These are phyloP conservation scores for Symphodus melops DNA, from an alignment of 2,113 vertebrate genomes.

Conservation along the genomic window DNA sequence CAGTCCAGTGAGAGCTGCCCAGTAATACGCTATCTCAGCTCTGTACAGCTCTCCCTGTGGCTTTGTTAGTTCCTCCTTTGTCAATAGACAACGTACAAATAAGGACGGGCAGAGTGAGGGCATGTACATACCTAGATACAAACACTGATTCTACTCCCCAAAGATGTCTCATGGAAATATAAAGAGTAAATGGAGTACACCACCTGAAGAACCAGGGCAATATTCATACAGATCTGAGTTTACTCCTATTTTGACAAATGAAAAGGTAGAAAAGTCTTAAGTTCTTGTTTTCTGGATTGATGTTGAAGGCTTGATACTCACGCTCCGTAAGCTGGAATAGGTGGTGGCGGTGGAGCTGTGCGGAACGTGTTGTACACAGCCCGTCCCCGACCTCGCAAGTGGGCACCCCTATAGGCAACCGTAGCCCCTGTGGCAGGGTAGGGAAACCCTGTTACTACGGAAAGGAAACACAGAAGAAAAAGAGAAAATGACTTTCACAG, in stretches of 20 bases:
- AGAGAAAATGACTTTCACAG: conserved; percentile 58
- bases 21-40: conserved; percentile 63
- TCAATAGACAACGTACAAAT: conserved; percentile 50
- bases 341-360: conserved; percentile 90
- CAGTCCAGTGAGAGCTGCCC: conserved; percentile 64
- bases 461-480: conserved; percentile 33
- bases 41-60: conserved; percentile 52
- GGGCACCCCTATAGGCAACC: conserved; percentile 92
- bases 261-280: too few species aligned
- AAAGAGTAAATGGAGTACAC: neutral
- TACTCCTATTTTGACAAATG: neutral
- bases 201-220: too few species aligned
- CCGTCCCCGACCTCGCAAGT: conserved; percentile 92
- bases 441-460: conserved; percentile 92
- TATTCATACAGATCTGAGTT: neutral
- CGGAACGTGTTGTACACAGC: conserved; percentile 95
- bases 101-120: conserved; percentile 14
- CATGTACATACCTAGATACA: conserved; percentile 21
- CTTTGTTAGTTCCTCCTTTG: conserved; percentile 55
- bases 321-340: conserved; percentile 95
- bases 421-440: conserved; percentile 93
- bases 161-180: neutral
- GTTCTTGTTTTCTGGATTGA: neutral
- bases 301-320: conserved; percentile 81
- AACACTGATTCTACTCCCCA: conserved; percentile 9